A percentile compares a stretch with the other conserved stretches of the same genome.
These are phyloP conservation scores for Sebastes cheni DNA, from an alignment of 2,797 vertebrate species.

Conservation along the genomic window DNA sequence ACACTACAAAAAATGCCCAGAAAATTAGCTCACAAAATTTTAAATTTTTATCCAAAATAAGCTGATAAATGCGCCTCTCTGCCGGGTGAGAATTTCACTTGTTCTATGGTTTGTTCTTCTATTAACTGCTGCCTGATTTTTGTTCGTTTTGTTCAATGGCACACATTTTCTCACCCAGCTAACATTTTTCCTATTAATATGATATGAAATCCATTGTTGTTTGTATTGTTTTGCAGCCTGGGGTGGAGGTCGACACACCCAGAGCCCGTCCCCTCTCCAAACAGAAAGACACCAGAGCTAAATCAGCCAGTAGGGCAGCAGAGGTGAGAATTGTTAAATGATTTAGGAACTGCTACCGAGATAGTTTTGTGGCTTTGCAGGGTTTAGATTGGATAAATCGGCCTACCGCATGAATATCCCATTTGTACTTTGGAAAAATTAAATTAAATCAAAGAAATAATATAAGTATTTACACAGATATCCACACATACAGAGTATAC, in stretches of 20 bases:
- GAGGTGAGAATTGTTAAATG: background rate
- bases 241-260: background rate
- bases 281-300: conserved; percentile 3
- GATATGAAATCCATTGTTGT: conserved; percentile 17
- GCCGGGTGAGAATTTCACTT: background rate
- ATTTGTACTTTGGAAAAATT: conserved; percentile 28
- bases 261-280: background rate
- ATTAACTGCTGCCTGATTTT: background rate
- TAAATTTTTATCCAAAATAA: background rate
- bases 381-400: background rate
- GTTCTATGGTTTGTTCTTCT: background rate
- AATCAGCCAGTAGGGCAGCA: background rate
- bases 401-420: conserved; percentile 2
- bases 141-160: conserved; percentile 15
- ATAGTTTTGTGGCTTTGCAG: background rate
- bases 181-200: background rate
- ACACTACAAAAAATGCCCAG: conserved; percentile 21
- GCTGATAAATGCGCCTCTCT: background rate
- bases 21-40: conserved; percentile 3
- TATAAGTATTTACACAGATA: conserved; percentile 67
- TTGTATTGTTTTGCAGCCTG: conserved; percentile 13
- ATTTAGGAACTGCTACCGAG: background rate
- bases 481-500: conserved; percentile 50
- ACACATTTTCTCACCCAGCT: background rate
- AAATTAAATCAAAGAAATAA: conserved; percentile 40